A percentile compares a stretch with the other conserved stretches of the same genome.
These are phyloP conservation scores for Andricus grossulariae DNA, from an alignment of 1,140 invertebrate genomes.

Conservation along the genomic window DNA sequence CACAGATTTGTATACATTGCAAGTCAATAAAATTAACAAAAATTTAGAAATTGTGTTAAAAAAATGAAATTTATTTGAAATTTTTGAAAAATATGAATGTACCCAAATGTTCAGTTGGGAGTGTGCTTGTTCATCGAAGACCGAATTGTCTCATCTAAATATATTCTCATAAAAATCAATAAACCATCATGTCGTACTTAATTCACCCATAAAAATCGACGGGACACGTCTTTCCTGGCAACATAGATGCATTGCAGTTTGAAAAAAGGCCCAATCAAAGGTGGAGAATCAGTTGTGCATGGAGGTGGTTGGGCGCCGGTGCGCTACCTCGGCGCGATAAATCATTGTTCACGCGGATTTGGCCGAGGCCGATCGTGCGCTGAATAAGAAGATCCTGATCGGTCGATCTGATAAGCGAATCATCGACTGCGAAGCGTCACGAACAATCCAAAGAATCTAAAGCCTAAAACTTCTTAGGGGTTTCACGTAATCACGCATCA, in stretches of 20 bases:
- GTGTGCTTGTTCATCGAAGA: too few relatives aligned
- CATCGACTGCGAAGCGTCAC: constrained; percentile 32
- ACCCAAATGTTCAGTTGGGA: too few relatives aligned
- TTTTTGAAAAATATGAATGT: too few relatives aligned
- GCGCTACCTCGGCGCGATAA: neutral
- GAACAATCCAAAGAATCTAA: constrained; percentile 17
- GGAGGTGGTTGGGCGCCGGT: constrained; percentile 2
- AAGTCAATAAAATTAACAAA: neutral
- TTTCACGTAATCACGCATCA: constrained; percentile 12
- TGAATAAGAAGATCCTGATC: constrained; percentile 32
- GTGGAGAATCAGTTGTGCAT: neutral
- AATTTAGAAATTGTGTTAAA: too few relatives aligned
- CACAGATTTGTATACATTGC: neutral
- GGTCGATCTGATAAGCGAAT: constrained; percentile 34
- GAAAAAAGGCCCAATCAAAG: neutral
- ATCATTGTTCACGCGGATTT: constrained; percentile 30
- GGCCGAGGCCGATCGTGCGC: constrained; percentile 23
- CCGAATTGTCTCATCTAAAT: too few relatives aligned
- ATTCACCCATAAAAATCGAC: neutral
- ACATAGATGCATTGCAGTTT: too few relatives aligned
- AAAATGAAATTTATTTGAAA: too few relatives aligned
- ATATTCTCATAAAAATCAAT: too few relatives aligned
- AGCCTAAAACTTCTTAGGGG: neutral
- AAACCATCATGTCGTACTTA: too few relatives aligned
- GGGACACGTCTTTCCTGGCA: neutral